These are phyloP conservation scores for Sitta europaea DNA, from an alignment of 2,113 vertebrate genomes.

Conservation along the genomic window DNA sequence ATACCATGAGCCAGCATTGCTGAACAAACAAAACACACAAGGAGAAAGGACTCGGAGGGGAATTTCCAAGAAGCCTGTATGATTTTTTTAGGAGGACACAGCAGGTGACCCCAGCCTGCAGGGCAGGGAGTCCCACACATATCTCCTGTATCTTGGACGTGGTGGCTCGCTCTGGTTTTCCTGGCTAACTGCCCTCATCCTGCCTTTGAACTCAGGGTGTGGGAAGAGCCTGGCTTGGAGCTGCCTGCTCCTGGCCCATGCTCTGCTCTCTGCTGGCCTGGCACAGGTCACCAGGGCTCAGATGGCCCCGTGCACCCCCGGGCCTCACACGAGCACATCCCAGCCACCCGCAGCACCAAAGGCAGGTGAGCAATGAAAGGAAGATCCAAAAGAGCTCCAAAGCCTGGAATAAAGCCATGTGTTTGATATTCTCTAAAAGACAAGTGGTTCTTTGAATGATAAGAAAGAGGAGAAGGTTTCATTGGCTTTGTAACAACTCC, in stretches of 20 bases:
- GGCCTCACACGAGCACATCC: accelerated
- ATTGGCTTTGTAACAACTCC: neutral
- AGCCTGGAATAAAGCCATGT: neutral
- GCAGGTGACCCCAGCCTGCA: neutral
- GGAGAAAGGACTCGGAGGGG: neutral
- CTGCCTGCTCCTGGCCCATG: accelerated
- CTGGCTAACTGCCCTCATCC: neutral
- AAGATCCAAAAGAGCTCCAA: neutral
- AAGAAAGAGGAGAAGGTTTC: neutral
- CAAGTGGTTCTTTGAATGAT: neutral
- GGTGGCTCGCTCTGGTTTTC: neutral
- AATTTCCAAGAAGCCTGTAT: neutral
- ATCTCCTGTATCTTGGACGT: neutral
- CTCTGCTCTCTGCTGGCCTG: neutral
- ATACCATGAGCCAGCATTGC: neutral
- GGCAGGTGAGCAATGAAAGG: neutral
- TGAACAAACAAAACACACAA: neutral
- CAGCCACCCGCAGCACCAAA: accelerated
- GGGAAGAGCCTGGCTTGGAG: neutral
- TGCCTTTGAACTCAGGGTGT: neutral
- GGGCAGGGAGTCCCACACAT: neutral
- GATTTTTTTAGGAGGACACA: neutral
- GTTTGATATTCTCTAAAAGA: neutral
- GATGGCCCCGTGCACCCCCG: accelerated
- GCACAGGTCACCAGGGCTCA: accelerated